Conservation (phyloP, 2,113 vertebrate genomes). For the Bettongia penicillata region DNA sequence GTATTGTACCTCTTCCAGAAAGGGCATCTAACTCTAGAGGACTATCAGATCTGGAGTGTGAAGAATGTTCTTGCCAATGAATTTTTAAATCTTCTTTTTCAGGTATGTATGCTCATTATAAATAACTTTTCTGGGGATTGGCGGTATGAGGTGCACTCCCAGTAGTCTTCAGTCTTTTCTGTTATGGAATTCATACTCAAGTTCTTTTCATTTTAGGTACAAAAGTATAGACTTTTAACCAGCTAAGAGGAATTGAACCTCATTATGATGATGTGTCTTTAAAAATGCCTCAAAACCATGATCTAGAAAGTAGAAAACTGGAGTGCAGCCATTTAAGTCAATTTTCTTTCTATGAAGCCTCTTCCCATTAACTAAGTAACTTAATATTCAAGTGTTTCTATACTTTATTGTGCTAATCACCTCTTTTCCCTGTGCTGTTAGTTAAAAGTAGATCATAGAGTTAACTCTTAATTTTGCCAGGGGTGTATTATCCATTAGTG, state of each 20-base stretch:
- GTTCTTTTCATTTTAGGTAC: not conserved
- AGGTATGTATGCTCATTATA: conserved; percentile 85
- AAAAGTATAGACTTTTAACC: not conserved
- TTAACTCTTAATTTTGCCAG: conserved; percentile 35
- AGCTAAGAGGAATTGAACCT: conserved; percentile 1
- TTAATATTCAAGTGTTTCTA: conserved; percentile 13
- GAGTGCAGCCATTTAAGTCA: not conserved
- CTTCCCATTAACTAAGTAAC: conserved; percentile 8
- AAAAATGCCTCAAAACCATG: conserved; percentile 26
- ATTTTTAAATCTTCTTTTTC: conserved; percentile 98
- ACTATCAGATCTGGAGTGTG: conserved; percentile 99
- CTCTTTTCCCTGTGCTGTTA: conserved; percentile 34
- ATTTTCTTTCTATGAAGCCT: conserved; percentile 7
- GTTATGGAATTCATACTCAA: not conserved
- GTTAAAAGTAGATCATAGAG: conserved; percentile 12
- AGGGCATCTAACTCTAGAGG: conserved; percentile 96
- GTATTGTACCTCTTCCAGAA: conserved; percentile 82
- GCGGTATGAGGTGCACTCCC: not conserved
- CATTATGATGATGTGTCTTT: not conserved
- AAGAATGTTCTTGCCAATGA: conserved; percentile 97
- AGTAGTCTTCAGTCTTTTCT: conserved; percentile 14
- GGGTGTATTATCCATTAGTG: not conserved
- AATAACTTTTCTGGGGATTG: not conserved
- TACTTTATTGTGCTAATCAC: conserved; percentile 39
- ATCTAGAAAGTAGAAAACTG: not conserved